Base-by-base conservation (phyloP, 2,113 vertebrate species). In the Scomber colias region DNA sequence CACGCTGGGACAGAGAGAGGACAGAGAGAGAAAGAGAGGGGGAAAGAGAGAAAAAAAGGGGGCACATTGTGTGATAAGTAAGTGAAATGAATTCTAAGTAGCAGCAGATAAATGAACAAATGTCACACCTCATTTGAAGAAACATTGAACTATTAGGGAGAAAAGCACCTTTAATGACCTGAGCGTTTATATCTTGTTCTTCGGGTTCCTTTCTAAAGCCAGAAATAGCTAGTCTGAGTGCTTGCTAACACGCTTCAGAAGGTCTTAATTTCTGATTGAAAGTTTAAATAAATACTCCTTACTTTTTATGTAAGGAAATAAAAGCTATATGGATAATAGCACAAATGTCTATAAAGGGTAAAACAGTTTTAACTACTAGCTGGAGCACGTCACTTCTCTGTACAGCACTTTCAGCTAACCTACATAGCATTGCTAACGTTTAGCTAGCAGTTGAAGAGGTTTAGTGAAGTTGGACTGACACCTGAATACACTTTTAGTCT, bases 21-120 rank as follows among this genome's bases (percentile, higher is more conserved):
- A 16, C 40, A 11, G 44, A n/a, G 49, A 51, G 48, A 65, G 24
- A 24, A 62, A 45, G 21, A 65, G 73, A 69, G 45, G 49, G 44
- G 12, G 15, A 6, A 21, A 4, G 46, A 53, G 50, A 60, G 46
- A 46, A n/a, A 68, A 21, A 60, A 54, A 14, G 2, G 54, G 30
- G 11, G 45, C 35, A 15, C 45, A 21, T 64, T 90, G 87, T 87
- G 46, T 54, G 45, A 48, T 21, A 12, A 65, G 70, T 14, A 19
- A 49, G 24, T 66, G 65, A 73, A 86, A 80, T 72, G 27, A 68
- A 17, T 45, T 31, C 45, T 2, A 35, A 66, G 44, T 48, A 31
- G 0, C 30, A 56, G 60, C 44, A 19, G 48, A 68, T 31, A 67
- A 67, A 62, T 11, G 44, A 35, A 11, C 10, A 3, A 53, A 60